A percentile compares a stretch with the other conserved stretches of the same genome.
These are phyloP conservation scores for Nothoprocta pentlandii DNA, from an alignment of 2,113 vertebrate genomes.

Conservation along the genomic window DNA sequence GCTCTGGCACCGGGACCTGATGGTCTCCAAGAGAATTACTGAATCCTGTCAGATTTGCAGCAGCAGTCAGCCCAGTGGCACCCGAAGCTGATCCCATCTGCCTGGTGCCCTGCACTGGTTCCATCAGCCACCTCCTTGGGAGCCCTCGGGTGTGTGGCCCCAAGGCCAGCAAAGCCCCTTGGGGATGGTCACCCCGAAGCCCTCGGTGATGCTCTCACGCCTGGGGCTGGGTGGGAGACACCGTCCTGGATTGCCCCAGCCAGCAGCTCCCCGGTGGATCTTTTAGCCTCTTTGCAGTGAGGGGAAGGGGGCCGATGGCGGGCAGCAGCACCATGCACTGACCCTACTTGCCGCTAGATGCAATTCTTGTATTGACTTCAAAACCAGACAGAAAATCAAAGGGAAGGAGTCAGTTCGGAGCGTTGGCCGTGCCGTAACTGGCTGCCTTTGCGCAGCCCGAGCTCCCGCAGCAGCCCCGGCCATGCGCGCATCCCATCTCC, in stretches of 20 bases:
- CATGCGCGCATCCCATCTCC: rapidly evolving
- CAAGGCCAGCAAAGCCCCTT: no score
- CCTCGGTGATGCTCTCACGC: no score
- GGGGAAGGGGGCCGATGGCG: background rate
- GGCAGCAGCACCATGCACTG: no score
- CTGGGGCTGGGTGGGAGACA: no score
- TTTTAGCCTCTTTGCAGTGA: background rate
- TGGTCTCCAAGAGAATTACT: background rate
- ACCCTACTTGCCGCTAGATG: rapidly evolving
- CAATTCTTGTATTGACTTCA: background rate
- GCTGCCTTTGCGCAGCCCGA: background rate
- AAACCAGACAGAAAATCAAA: background rate
- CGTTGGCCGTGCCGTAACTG: no score
- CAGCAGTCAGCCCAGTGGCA: background rate
- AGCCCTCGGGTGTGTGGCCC: no score
- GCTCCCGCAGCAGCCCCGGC: background rate
- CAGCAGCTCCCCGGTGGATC: no score
- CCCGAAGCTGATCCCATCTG: no score
- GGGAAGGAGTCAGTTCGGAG: background rate
- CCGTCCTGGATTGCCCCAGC: no score
- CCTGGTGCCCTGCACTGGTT: no score
- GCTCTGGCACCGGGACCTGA: rapidly evolving
- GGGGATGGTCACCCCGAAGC: no score
- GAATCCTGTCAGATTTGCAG: background rate
- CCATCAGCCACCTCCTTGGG: no score